Evolutionary conservation across 2,888 invertebrate genomes (phyloP).

Genomic region (Amblyjoppa proteus): DNA sequence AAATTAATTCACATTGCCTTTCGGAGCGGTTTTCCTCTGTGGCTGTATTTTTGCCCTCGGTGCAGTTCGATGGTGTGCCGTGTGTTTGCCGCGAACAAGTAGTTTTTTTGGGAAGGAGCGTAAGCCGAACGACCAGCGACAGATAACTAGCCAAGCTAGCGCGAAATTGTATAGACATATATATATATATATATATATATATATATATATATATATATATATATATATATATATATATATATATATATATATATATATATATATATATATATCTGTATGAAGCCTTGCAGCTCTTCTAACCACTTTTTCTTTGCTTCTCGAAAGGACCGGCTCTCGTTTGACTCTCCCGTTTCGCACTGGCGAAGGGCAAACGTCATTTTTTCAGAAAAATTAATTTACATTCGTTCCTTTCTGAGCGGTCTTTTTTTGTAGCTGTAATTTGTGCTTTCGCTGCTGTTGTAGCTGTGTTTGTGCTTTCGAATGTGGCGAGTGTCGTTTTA

Average conservation of each 20-base stretch:
- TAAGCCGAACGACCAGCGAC: constrained; percentile 53
- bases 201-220: constrained; percentile 2
- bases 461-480: too few relatives aligned
- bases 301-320: not conserved
- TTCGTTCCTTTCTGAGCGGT: too few relatives aligned
- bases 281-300: constrained; percentile 11
- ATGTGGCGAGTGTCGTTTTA: too few relatives aligned
- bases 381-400: too few relatives aligned
- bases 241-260: not conserved
- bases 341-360: not conserved
- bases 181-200: constrained; percentile 2
- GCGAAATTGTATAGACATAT: constrained; percentile 3
- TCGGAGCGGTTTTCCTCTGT: too few relatives aligned
- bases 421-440: too few relatives aligned
- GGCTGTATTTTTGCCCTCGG: not conserved
- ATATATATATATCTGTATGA: not conserved
- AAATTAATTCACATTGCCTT: not conserved
- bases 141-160: constrained; percentile 17
- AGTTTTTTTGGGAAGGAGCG: constrained; percentile 35
- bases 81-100: not conserved
- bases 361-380: not conserved
- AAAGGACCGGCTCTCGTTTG: constrained; percentile 11
- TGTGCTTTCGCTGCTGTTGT: too few relatives aligned
- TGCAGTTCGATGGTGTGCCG: not conserved
- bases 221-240: not conserved